Base-by-base conservation (phyloP, 2,888 invertebrate species). In the Calameuta pallipes region DNA sequence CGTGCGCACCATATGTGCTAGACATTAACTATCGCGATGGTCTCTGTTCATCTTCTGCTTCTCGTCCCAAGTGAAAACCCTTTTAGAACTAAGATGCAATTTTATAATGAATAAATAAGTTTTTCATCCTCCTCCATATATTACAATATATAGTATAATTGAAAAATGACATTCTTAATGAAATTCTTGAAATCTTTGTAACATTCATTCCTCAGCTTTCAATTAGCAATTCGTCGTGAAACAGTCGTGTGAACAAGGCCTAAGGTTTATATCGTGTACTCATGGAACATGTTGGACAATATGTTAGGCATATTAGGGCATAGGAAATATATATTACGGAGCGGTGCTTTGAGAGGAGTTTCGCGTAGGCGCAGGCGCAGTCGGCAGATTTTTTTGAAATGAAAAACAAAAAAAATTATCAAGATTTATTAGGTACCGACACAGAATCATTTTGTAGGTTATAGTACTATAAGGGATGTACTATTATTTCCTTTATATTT, bases 381-480 rank as follows among this genome's bases (percentile, higher is more conserved):
- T 80, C 83, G 74, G 77, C 73, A 79, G 82, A 81, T 56, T 82
- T 9, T 41, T 23, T 41, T 56, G 3, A 84, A 81, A 56, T 56
- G 56, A 56, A 56, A 56, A 56, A 9, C 9, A 56, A 6, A 56
- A 23, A 56, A 83, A 83, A 80, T 83, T 79, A 83, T 82, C 86
- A 82, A 86, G 89, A 89, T 88, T 89, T 89, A 88, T 88, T 88
- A 89, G 88, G 87, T 85, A 85, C 87, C 88, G 87, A 81, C 87
- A 81, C 81, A 85, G 79, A 80, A 82, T 85, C 85, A 83, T 86
- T 87, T 85, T 83, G 79, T 83, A 75, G 80, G 80, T 81, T 74
- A 83, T 84, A 84, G 86, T 84, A 86, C 85, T 82, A 82, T 79
- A 73, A 80, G 76, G 73, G 79, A 77, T 75, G 78, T 69, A 71